A percentile compares a stretch with the other conserved stretches of the same genome.
phyloP scores from a whole-genome alignment of 2,888 invertebrate species.

The Endomychus coccineus region DNA sequence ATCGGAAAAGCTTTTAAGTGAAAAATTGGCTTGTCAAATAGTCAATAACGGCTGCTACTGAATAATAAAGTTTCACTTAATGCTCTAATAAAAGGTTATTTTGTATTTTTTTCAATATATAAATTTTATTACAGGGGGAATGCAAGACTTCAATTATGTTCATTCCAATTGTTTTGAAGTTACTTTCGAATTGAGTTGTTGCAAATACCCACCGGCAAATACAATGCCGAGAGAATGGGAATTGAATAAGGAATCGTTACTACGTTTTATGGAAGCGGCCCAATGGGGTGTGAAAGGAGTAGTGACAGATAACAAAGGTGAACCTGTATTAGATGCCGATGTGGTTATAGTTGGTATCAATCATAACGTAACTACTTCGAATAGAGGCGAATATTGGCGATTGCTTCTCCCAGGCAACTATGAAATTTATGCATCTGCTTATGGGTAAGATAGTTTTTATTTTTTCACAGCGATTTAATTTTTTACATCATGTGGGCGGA shows the following conservation, averaged over 20 bases:
- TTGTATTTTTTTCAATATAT: no score
- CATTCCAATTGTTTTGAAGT: conserved; percentile 94
- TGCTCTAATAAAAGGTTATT: no score
- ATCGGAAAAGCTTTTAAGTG: no score
- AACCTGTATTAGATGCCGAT: conserved; percentile 64
- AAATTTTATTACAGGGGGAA: conserved; percentile 60
- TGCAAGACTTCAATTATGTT: conserved; percentile 98
- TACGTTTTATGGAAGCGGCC: conserved; percentile 76
- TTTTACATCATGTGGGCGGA: no score
- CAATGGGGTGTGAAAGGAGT: conserved; percentile 65
- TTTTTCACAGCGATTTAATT: neutral
- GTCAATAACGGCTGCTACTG: no score
- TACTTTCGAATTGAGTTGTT: conserved; percentile 93
- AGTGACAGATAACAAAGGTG: conserved; percentile 54
- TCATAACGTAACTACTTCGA: conserved; percentile 72
- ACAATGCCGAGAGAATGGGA: conserved; percentile 74
- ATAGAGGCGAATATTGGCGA: conserved; percentile 90
- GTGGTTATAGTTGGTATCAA: conserved; percentile 69
- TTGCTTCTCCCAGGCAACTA: conserved; percentile 84
- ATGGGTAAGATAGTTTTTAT: conserved; percentile 55
- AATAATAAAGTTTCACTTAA: no score
- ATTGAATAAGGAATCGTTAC: conserved; percentile 75
- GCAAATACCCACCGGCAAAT: conserved; percentile 76
- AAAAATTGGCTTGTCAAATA: no score
- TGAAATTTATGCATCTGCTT: conserved; percentile 61